phyloP scores from a whole-genome alignment of 2,888 invertebrate species.

The Ganaspis brasiliensis region DNA sequence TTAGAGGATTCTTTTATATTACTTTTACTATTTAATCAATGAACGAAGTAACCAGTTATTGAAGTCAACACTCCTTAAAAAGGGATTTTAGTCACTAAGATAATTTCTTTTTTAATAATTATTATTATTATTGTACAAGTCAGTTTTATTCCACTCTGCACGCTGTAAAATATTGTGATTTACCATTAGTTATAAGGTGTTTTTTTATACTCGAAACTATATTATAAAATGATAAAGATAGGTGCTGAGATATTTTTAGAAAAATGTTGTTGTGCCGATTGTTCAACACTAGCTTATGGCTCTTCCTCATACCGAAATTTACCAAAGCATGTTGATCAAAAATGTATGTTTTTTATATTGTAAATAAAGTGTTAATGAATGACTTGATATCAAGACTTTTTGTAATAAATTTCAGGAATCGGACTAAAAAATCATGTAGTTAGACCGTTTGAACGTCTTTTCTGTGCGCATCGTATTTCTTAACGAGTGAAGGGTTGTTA shows the following conservation, averaged over 20 bases:
- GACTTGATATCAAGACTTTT: background rate
- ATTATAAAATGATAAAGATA: conserved; percentile 4
- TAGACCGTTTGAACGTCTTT: background rate
- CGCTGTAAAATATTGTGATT: conserved; percentile 36
- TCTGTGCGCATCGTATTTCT: conserved; percentile 36
- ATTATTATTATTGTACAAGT: conserved; percentile 49
- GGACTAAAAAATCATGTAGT: too few relatives aligned
- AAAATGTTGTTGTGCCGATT: conserved; percentile 29
- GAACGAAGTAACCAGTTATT: background rate
- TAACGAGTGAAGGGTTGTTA: conserved; percentile 34
- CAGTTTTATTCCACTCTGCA: conserved; percentile 39
- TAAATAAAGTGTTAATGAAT: conserved; percentile 42
- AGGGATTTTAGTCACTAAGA: conserved; percentile 40
- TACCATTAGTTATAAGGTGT: conserved; percentile 16
- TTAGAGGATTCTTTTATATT: background rate
- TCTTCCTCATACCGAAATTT: conserved; percentile 41
- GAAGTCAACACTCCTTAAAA: background rate
- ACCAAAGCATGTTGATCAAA: conserved; percentile 42
- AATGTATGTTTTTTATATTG: conserved; percentile 43
- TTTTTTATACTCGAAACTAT: conserved; percentile 32
- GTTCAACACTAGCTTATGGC: conserved; percentile 30
- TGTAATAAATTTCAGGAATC: too few relatives aligned
- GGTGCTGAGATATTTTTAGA: conserved; percentile 43
- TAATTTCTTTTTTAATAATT: conserved; percentile 43
- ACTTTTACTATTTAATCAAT: background rate